Base-by-base conservation (phyloP, 2,113 vertebrate species). In the Bufo gargarizans region DNA sequence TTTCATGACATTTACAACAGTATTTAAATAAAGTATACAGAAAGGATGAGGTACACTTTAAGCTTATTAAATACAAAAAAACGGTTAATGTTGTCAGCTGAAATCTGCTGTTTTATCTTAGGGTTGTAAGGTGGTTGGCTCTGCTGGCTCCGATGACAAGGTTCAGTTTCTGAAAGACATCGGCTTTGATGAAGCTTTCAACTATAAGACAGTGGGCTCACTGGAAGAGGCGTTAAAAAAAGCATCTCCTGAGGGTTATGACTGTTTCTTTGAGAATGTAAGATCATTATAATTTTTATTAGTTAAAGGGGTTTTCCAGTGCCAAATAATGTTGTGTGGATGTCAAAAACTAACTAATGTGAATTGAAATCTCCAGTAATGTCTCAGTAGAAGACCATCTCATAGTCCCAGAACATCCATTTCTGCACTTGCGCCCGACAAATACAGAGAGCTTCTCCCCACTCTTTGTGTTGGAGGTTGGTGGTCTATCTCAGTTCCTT, bases 251-350 rank as follows among this genome's bases (percentile, higher is more conserved):
- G 93, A 94, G 3, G 97, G 97, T 90, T 98, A 97, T 0, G 94
- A 97, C 92, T 97, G 97, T 90, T 96, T 95, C 90, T 98, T 98
- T 92, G 97, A 98, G 82, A 98, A 97, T 11, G 97, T 97, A 92
- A 93, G 95, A 93, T 65, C 7, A 12, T 69, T 63, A 13, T 59
- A 49, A 43, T 91, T 58, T 11, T 53, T 5, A 9, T 9, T 53
- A n/a, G n/a, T n/a, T n/a, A 6, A 53, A 53, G 9, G 53, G 2
- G 53, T 33, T 33, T 33, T 33, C 33, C 33, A 33, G 33, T 33
- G 33, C 33, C 33, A 33, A 33, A 33, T 33, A 33, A 33, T 33
- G 33, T 33, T 33, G 33, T 1, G 33, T 33, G 33, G 33, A 33
- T 33, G 33, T 33, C 33, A 1, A 33, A 33, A 33, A 33, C 33